These are phyloP conservation scores for Pristionchus mayeri DNA, from an alignment of 2,888 invertebrate species.

Conservation along the genomic window DNA sequence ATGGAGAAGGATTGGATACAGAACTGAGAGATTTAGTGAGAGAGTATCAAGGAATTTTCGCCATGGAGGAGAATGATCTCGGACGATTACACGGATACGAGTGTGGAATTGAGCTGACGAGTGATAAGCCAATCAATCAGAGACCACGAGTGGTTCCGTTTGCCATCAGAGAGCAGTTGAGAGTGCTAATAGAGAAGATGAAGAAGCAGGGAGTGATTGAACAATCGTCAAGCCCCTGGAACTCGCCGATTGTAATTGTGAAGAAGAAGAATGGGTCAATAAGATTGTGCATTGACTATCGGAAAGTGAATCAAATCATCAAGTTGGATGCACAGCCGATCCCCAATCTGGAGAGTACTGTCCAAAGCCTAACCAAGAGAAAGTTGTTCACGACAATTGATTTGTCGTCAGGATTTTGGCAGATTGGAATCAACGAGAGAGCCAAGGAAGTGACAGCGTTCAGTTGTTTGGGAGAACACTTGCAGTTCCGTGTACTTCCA, in stretches of 20 bases:
- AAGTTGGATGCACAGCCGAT: constrained; percentile 57
- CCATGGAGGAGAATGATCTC: constrained; percentile 49
- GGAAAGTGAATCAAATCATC: constrained; percentile 64
- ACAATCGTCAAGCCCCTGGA: constrained; percentile 74
- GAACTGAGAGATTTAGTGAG: not conserved
- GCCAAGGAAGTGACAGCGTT: constrained; percentile 64
- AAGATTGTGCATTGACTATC: constrained; percentile 68
- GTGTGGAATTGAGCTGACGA: constrained; percentile 49
- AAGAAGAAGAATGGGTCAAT: constrained; percentile 73
- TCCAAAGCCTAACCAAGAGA: constrained; percentile 44
- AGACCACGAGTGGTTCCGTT: constrained; percentile 51
- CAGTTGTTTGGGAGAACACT: constrained; percentile 57
- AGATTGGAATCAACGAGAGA: constrained; percentile 57
- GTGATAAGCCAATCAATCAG: constrained; percentile 43
- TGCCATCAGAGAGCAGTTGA: constrained; percentile 49
- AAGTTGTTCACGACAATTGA: constrained; percentile 55
- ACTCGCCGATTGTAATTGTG: constrained; percentile 75
- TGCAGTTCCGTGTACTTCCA: constrained; percentile 64
- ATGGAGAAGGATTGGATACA: not conserved
- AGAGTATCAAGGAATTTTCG: constrained; percentile 45
- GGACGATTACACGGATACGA: constrained; percentile 39
- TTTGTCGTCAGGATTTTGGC: constrained; percentile 57
- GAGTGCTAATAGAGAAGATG: constrained; percentile 47
- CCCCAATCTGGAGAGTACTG: constrained; percentile 54
- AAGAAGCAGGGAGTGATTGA: constrained; percentile 52